Base-by-base conservation (phyloP, 2,113 vertebrate species). In the Chunga burmeisteri region DNA sequence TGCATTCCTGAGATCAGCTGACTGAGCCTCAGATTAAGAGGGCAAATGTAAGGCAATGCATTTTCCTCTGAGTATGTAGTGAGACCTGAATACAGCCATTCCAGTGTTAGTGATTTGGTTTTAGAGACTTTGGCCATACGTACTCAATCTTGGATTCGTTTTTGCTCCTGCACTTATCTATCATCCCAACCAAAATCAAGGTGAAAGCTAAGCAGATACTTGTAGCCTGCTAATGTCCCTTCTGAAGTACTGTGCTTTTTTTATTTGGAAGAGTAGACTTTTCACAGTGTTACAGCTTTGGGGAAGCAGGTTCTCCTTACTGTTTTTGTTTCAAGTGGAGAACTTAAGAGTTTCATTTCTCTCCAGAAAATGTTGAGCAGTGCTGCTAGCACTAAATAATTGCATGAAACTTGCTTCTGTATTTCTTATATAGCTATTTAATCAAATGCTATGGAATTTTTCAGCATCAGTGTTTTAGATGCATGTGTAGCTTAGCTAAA, bases 1-100 rank as follows among this genome's bases (percentile, higher is more conserved):
- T 65, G 40, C 81, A 26, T 94, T 95, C 83, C 86, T 89, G 65
- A 11, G 26, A 58, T 88, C 94, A 88, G 71, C 71, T 92, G 90
- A 8, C 71, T 49, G 65, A 85, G 70, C 34, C 62, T 96, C 7
- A 22, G 74, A 19, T 29, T 23, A 67, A 30, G 55, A 88, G 71
- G 88, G 82, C 50, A 88, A 13, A 27, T 27, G 50, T 75, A 66
- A 86, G 55, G 63, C 86, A 83, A 3, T 22, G 61, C 81, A 16
- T 79, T 88, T 94, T 56, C 46, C 61, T 82, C 3, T 2, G 63
- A 2, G 40, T 38, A 2, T 15, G 27, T 16, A 71, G 80, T 80
- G 42, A 67, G 10, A 53, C 30, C 50, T 17, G 46, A 65, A 17
- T 40, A 11, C 68, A 77, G n/a, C 52, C 50, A 2, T 42, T 46